Evolutionary conservation across 2,113 vertebrate species (phyloP).

Genomic region (Chionis minor): DNA sequence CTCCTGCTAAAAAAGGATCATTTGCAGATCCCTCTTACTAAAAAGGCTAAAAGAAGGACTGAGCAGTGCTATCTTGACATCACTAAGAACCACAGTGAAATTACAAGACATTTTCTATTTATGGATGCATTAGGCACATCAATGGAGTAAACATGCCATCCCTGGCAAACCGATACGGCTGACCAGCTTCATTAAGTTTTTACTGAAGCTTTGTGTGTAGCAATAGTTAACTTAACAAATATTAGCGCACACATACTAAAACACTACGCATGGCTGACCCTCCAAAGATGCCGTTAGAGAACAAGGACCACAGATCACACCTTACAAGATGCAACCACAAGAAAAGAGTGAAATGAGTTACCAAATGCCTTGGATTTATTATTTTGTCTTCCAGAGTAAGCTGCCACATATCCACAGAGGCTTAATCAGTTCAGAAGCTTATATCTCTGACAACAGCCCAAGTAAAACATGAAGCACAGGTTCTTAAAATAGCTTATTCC

Average conservation of each 20-base stretch:
- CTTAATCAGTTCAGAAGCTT: neutral
- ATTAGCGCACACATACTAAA: neutral
- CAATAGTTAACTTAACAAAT: neutral
- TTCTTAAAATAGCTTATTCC: constrained; percentile 32
- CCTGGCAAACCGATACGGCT: neutral
- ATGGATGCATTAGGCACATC: neutral
- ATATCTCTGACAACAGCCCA: neutral
- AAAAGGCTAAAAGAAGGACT: neutral
- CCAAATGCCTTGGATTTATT: neutral
- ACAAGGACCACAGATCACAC: neutral
- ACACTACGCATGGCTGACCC: neutral
- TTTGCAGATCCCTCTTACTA: neutral
- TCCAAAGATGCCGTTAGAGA: neutral
- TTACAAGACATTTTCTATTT: neutral
- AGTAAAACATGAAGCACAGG: neutral
- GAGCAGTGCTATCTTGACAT: neutral
- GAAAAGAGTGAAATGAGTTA: neutral
- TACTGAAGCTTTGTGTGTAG: neutral
- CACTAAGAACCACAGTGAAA: neutral
- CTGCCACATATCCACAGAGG: neutral
- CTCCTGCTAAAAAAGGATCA: neutral
- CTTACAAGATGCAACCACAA: neutral
- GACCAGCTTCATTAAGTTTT: neutral
- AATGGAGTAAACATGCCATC: neutral
- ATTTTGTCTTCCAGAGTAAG: neutral